Evolutionary conservation across 2,888 invertebrate genomes (phyloP).

Genomic region (Tiliacea citrago): DNA sequence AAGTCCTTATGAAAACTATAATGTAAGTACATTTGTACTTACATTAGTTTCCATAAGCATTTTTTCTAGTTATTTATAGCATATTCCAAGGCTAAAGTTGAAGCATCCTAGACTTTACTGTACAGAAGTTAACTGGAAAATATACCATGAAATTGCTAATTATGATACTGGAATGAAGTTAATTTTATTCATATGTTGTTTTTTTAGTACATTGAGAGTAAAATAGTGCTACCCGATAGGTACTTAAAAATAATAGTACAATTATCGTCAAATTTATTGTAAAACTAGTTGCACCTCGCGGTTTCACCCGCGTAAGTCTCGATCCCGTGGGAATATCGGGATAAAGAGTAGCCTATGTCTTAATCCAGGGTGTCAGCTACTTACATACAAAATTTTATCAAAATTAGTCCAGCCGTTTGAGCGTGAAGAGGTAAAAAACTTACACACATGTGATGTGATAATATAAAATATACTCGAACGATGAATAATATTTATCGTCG

Average conservation of each 20-base stretch:
- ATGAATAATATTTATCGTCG: slow-evolving; percentile 1
- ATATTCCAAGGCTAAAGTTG: background rate
- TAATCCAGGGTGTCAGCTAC: too few relatives aligned
- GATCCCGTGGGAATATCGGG: too few relatives aligned
- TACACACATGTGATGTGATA: too few relatives aligned
- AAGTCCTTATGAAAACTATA: too few relatives aligned
- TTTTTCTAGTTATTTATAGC: background rate
- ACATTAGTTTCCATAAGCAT: background rate
- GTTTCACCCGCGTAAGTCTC: too few relatives aligned
- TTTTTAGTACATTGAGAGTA: background rate
- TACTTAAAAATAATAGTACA: background rate
- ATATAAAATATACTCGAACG: background rate
- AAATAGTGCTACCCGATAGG: background rate
- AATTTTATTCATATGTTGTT: slow-evolving; percentile 13
- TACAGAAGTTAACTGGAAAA: slow-evolving; percentile 18
- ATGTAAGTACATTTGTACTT: too few relatives aligned
- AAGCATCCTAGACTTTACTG: background rate
- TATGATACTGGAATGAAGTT: slow-evolving; percentile 22
- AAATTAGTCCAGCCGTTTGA: too few relatives aligned
- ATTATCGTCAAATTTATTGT: background rate
- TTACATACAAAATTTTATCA: too few relatives aligned
- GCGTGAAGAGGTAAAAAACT: too few relatives aligned
- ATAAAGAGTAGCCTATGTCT: too few relatives aligned
- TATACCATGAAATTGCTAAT: slow-evolving; percentile 33
- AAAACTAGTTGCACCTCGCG: too few relatives aligned